phyloP scores from a whole-genome alignment of 2,888 invertebrate species.

The Campaea margaritaria region DNA sequence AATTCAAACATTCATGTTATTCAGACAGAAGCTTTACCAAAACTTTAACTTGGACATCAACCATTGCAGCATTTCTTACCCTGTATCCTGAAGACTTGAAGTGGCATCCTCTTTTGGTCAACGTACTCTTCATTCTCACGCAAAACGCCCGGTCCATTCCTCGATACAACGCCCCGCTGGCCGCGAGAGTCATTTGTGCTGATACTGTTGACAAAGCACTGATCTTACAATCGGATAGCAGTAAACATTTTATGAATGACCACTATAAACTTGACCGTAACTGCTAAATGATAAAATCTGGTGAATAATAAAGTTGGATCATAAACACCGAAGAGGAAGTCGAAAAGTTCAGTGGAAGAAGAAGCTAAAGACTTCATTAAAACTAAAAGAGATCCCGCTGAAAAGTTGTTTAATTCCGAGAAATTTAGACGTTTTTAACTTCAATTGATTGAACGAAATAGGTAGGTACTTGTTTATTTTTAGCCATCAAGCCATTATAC shows the following conservation, averaged over 20 bases:
- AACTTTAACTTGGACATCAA: background rate
- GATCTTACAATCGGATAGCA: conserved; percentile 39
- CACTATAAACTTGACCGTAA: conserved; percentile 34
- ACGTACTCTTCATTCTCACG: conserved; percentile 98
- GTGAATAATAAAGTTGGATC: conserved; percentile 35
- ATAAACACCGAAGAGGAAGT: conserved; percentile 34
- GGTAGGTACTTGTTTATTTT: too few species aligned
- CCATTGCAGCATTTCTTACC: conserved; percentile 85
- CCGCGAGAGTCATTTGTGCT: conserved; percentile 91
- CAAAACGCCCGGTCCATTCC: conserved; percentile 97
- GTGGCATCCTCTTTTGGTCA: conserved; percentile 98
- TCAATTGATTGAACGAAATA: too few species aligned
- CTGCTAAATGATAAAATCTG: conserved; percentile 35
- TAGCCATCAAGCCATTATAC: too few species aligned
- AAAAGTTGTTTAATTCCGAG: too few species aligned
- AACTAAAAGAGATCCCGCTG: background rate
- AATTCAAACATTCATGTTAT: background rate
- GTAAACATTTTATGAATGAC: conserved; percentile 41
- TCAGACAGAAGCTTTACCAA: background rate
- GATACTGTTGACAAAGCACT: conserved; percentile 87
- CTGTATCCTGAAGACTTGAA: conserved; percentile 98
- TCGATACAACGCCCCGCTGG: conserved; percentile 89
- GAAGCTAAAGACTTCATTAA: background rate
- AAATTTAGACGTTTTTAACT: too few species aligned
- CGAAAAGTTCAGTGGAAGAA: conserved; percentile 7